Conservation (phyloP, 2,888 invertebrate species). For the Agrenia bidenticulata region DNA sequence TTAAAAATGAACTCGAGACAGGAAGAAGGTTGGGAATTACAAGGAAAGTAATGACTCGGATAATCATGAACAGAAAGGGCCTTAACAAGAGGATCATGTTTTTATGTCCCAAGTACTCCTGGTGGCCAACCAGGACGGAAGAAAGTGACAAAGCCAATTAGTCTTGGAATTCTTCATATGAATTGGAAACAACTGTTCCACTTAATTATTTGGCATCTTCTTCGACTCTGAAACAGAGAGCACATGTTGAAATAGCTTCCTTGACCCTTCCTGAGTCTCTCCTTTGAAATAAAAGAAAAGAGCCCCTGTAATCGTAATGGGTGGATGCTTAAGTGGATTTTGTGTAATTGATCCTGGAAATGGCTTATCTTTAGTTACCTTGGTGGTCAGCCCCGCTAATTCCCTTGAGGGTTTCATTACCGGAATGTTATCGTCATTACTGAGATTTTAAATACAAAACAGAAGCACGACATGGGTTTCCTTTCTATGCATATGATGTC, state of each 20-base stretch:
- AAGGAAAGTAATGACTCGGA: slow-evolving; percentile 20
- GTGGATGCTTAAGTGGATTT: slow-evolving; percentile 3
- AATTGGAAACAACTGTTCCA: slow-evolving; percentile 37
- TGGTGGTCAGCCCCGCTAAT: too few species aligned
- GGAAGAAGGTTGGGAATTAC: slow-evolving; percentile 6
- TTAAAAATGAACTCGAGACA: neutral
- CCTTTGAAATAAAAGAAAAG: neutral
- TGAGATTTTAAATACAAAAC: too few species aligned
- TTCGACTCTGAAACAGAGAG: slow-evolving; percentile 4
- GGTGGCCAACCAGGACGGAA: slow-evolving; percentile 33
- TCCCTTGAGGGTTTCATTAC: too few species aligned
- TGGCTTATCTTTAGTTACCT: neutral
- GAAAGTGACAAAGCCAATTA: slow-evolving; percentile 35
- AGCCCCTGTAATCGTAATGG: neutral
- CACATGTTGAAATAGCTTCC: slow-evolving; percentile 12
- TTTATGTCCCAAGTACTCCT: neutral
- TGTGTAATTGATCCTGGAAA: slow-evolving; percentile 3
- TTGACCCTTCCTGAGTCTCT: neutral
- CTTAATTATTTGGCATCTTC: neutral
- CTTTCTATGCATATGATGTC: too few species aligned
- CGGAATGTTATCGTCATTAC: too few species aligned
- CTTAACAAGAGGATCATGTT: slow-evolving; percentile 7
- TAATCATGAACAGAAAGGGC: slow-evolving; percentile 16
- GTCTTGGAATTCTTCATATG: slow-evolving; percentile 24
- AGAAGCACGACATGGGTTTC: too few species aligned